Percentiles rank a stretch among this genome's conserved stretches.
phyloP scores from a whole-genome alignment of 2,888 invertebrate species.

The Tetranychus piercei region DNA sequence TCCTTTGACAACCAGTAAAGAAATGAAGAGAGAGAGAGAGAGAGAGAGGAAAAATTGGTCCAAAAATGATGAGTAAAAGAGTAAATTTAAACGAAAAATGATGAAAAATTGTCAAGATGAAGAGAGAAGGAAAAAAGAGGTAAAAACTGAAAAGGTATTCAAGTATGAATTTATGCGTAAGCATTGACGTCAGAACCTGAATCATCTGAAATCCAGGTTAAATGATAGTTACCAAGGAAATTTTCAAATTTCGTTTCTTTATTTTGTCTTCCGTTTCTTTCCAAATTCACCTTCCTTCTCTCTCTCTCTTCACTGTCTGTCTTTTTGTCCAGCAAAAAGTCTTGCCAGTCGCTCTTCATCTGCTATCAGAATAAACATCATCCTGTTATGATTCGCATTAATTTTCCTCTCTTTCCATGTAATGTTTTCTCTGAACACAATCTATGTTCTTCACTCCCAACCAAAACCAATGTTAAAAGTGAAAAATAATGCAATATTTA shows the following conservation, averaged over 20 bases:
- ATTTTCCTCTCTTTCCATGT: background rate
- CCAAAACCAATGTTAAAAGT: no score
- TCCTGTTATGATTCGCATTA: background rate
- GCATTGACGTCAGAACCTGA: background rate
- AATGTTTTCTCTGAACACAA: no score
- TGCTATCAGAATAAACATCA: background rate
- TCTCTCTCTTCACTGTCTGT: no score
- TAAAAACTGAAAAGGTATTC: background rate
- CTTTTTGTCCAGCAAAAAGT: no score
- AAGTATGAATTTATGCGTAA: background rate
- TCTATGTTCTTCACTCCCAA: no score
- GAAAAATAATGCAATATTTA: no score
- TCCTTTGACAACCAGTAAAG: background rate
- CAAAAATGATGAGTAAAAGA: no score
- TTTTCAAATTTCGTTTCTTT: background rate
- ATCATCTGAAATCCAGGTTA: background rate
- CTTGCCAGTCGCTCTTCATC: background rate
- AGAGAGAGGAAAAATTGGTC: background rate
- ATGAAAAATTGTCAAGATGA: background rate
- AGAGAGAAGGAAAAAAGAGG: constrained; percentile 2
- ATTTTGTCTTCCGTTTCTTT: background rate
- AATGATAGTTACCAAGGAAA: background rate
- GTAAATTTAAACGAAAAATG: no score
- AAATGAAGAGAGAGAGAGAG: background rate
- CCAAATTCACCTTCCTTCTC: background rate